Percentiles rank a stretch among this genome's conserved stretches.
These are phyloP conservation scores for Epinephelus cyanopodus DNA, from an alignment of 2,113 vertebrate genomes.

Conservation along the genomic window DNA sequence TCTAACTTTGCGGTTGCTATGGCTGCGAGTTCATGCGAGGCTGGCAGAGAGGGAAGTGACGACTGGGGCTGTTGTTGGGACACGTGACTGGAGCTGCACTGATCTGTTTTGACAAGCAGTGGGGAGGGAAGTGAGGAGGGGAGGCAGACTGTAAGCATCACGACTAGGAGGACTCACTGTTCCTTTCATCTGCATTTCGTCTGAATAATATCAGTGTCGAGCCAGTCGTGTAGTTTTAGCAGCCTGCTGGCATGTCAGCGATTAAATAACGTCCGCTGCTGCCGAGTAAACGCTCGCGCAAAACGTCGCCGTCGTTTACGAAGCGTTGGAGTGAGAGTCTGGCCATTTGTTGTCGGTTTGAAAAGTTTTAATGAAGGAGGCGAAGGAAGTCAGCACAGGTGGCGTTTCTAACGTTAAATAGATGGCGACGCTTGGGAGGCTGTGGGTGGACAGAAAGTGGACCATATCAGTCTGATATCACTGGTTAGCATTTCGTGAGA, in stretches of 20 bases:
- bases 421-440: constrained; percentile 41
- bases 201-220: constrained; percentile 29
- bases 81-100: constrained; percentile 82
- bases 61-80: constrained; percentile 77
- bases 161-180: constrained; percentile 59
- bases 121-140: constrained; percentile 68
- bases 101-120: constrained; percentile 88
- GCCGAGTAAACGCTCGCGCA: background rate
- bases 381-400: constrained; percentile 67
- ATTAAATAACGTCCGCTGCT: background rate
- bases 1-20: constrained; percentile 78
- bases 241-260: constrained; percentile 2
- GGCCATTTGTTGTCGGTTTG: constrained; percentile 55
- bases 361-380: constrained; percentile 74
- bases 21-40: constrained; percentile 76
- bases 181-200: constrained; percentile 62
- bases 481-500: constrained; percentile 11
- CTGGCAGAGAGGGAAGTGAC: constrained; percentile 78
- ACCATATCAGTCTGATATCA: constrained; percentile 21
- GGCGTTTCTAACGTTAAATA: constrained; percentile 37
- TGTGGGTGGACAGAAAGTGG: constrained; percentile 16
- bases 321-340: constrained; percentile 14
- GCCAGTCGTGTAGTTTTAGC: background rate
- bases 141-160: constrained; percentile 77
- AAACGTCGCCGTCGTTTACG: constrained; percentile 9